Conservation (phyloP, 2,888 invertebrate species). For the Habrosyne pyritoides region DNA sequence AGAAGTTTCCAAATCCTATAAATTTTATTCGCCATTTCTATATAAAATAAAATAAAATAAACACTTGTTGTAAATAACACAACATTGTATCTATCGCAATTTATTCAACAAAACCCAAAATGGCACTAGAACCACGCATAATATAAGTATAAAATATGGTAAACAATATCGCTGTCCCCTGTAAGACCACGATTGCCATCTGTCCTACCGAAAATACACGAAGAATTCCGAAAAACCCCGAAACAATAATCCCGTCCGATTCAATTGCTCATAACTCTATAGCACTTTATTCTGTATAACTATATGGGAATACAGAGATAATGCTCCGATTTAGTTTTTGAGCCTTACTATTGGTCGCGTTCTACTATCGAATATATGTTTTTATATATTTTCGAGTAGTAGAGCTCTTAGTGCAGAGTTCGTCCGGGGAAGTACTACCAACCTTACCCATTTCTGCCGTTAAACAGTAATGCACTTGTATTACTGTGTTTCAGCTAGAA, state of each 20-base stretch:
- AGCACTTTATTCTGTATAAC: slow-evolving; percentile 36
- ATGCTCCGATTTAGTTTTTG: slow-evolving; percentile 21
- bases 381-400: too few relatives aligned
- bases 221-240: slow-evolving; percentile 18
- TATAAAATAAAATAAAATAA: too few relatives aligned
- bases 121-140: slow-evolving; percentile 22
- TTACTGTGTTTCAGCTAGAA: too few relatives aligned
- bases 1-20: too few relatives aligned
- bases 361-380: background rate
- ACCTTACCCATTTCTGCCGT: too few relatives aligned
- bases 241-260: slow-evolving; percentile 39
- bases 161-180: slow-evolving; percentile 25
- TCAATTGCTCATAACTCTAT: slow-evolving; percentile 44
- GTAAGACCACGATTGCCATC: slow-evolving; percentile 39
- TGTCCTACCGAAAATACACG: slow-evolving; percentile 23
- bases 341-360: slow-evolving; percentile 17
- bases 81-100: background rate
- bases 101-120: slow-evolving; percentile 8
- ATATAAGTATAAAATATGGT: slow-evolving; percentile 38
- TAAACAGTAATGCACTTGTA: too few relatives aligned
- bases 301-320: slow-evolving; percentile 21
- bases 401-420: too few relatives aligned
- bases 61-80: background rate
- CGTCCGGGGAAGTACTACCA: too few relatives aligned
- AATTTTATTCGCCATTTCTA: too few relatives aligned